Evolutionary conservation across 2,888 invertebrate genomes (phyloP).

Genomic region (Cryptocephalus moraei): DNA sequence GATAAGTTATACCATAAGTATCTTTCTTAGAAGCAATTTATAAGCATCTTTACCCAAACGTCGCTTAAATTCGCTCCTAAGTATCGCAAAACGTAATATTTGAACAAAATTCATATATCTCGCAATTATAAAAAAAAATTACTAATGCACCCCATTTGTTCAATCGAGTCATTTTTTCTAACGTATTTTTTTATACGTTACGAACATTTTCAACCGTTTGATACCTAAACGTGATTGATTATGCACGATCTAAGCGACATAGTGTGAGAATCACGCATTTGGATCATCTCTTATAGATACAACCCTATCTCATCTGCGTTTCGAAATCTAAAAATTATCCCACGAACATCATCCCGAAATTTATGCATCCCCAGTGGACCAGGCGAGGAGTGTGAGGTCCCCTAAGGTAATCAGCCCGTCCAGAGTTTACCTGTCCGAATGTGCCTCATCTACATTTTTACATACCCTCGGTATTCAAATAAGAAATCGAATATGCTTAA

Average conservation of each 20-base stretch:
- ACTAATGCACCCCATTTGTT: too few relatives aligned
- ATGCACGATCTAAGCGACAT: constrained; percentile 8
- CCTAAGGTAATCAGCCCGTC: constrained; percentile 1
- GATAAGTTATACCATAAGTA: too few relatives aligned
- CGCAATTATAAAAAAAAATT: too few relatives aligned
- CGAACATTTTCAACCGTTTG: background rate
- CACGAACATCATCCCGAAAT: constrained; percentile 33
- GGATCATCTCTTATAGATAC: constrained; percentile 22
- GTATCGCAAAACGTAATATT: too few relatives aligned
- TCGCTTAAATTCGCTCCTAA: too few relatives aligned
- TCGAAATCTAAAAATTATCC: constrained; percentile 31
- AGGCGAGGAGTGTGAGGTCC: constrained; percentile 5
- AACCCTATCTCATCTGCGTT: constrained; percentile 27
- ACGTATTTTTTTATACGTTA: too few relatives aligned
- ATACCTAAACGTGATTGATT: constrained; percentile 6
- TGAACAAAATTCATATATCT: too few relatives aligned
- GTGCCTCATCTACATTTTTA: constrained; percentile 37
- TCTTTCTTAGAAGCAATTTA: too few relatives aligned
- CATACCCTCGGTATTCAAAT: constrained; percentile 38
- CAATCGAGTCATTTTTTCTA: too few relatives aligned
- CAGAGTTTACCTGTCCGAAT: constrained; percentile 20
- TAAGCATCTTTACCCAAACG: too few relatives aligned
- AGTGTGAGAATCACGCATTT: constrained; percentile 14
- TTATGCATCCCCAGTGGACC: constrained; percentile 29
- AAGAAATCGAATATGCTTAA: constrained; percentile 40